phyloP scores from a whole-genome alignment of 2,888 invertebrate species.

The Cenopis cana region DNA sequence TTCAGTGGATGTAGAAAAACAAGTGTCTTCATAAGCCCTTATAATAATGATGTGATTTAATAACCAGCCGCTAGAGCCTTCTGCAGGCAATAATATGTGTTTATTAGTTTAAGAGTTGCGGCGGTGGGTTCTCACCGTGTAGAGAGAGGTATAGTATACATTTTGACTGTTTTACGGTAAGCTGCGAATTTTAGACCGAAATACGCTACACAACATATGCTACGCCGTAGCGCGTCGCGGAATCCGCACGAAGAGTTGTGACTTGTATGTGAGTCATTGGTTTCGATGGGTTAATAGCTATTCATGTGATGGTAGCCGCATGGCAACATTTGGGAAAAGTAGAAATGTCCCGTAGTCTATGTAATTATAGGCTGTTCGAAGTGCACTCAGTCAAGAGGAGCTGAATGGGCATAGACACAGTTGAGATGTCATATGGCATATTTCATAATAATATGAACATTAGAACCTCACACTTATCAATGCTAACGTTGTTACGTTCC shows the following conservation, averaged over 20 bases:
- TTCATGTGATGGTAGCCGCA: background rate
- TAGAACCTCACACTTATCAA: background rate
- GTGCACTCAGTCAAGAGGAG: too few relatives aligned
- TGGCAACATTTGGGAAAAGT: background rate
- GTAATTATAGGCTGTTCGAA: too few relatives aligned
- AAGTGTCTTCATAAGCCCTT: slow-evolving; percentile 8
- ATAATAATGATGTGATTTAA: slow-evolving; percentile 39
- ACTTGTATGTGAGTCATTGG: too few relatives aligned
- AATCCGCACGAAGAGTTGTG: too few relatives aligned
- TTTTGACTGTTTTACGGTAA: slow-evolving; percentile 44
- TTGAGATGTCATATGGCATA: too few relatives aligned
- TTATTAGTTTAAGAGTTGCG: slow-evolving; percentile 45
- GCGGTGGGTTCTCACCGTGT: slow-evolving; percentile 59
- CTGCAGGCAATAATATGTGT: slow-evolving; percentile 39
- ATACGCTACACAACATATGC: too few relatives aligned
- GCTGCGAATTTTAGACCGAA: too few relatives aligned
- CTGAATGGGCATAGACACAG: too few relatives aligned
- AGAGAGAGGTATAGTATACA: slow-evolving; percentile 55
- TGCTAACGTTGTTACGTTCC: background rate
- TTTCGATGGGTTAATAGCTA: background rate
- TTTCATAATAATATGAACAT: background rate
- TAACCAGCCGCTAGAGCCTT: slow-evolving; percentile 28
- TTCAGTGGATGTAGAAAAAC: slow-evolving; percentile 22
- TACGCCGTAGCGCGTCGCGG: too few relatives aligned
- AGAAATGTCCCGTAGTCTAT: background rate